These are phyloP conservation scores for Formicarius rufipectus DNA, from an alignment of 2,113 vertebrate species.

Conservation along the genomic window DNA sequence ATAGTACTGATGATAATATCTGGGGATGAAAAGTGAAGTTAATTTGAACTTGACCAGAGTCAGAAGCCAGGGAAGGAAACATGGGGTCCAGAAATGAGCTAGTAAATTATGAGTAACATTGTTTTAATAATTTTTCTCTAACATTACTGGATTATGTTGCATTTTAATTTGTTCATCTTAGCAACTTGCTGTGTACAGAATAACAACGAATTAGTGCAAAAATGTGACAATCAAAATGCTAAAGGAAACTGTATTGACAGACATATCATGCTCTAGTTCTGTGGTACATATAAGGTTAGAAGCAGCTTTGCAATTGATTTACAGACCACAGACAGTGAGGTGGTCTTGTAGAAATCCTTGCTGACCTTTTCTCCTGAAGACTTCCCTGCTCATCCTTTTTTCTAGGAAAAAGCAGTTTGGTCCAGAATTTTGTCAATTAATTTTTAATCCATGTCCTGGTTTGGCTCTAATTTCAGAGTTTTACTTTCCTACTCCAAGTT, in stretches of 20 bases:
- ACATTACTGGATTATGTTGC: background rate
- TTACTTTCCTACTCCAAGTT: background rate
- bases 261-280: background rate
- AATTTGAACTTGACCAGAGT: background rate
- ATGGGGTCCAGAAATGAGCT: background rate
- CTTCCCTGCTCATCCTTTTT: background rate
- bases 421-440: background rate
- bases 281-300: background rate
- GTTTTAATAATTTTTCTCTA: background rate
- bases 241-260: background rate
- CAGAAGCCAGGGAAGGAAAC: background rate
- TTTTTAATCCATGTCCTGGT: background rate
- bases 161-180: constrained; percentile 21
- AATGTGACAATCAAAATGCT: background rate
- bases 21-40: background rate
- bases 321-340: background rate
- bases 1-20: background rate
- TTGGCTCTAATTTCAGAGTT: background rate
- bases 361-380: background rate
- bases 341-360: background rate
- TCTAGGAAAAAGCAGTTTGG: background rate
- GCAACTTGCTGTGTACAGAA: background rate
- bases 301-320: background rate
- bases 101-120: background rate
- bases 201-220: background rate